phyloP scores from a whole-genome alignment of 1,140 invertebrate species.

The Leptoteleia sp. region DNA sequence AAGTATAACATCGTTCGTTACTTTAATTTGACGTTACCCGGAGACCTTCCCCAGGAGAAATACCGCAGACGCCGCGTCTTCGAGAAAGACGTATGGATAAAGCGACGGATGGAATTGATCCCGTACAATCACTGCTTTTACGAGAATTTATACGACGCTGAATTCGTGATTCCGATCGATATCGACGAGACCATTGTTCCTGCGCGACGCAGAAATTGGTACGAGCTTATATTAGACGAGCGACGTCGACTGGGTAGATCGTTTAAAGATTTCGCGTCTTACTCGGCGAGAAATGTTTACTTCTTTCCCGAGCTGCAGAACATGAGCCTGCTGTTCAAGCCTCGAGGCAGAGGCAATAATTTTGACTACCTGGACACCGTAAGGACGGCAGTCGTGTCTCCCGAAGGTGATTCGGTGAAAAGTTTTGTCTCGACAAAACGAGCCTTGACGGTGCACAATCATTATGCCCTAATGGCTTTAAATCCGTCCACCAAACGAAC shows the following conservation, averaged over 20 bases:
- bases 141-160: slow-evolving; percentile 83
- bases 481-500: slow-evolving; percentile 82
- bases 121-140: slow-evolving; percentile 90
- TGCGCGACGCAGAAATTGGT: slow-evolving; percentile 82
- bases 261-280: slow-evolving; percentile 82
- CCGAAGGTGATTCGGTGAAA: slow-evolving; percentile 85
- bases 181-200: slow-evolving; percentile 88
- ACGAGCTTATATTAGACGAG: slow-evolving; percentile 77
- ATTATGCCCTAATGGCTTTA: slow-evolving; percentile 85
- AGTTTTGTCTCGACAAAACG: slow-evolving; percentile 86
- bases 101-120: slow-evolving; percentile 86
- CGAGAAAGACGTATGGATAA: slow-evolving; percentile 84
- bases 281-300: slow-evolving; percentile 85
- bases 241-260: slow-evolving; percentile 71
- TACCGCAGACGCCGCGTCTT: slow-evolving; percentile 72
- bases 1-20: slow-evolving; percentile 80
- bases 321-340: slow-evolving; percentile 51
- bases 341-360: slow-evolving; percentile 68
- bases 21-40: slow-evolving; percentile 82
- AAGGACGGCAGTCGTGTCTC: slow-evolving; percentile 83
- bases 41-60: slow-evolving; percentile 77
- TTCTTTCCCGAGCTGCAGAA: slow-evolving; percentile 81
- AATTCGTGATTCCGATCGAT: slow-evolving; percentile 86
- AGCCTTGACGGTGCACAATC: slow-evolving; percentile 87
- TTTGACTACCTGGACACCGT: slow-evolving; percentile 80